phyloP scores from a whole-genome alignment of 2,797 vertebrate genomes.

The Aplochiton taeniatus region DNA sequence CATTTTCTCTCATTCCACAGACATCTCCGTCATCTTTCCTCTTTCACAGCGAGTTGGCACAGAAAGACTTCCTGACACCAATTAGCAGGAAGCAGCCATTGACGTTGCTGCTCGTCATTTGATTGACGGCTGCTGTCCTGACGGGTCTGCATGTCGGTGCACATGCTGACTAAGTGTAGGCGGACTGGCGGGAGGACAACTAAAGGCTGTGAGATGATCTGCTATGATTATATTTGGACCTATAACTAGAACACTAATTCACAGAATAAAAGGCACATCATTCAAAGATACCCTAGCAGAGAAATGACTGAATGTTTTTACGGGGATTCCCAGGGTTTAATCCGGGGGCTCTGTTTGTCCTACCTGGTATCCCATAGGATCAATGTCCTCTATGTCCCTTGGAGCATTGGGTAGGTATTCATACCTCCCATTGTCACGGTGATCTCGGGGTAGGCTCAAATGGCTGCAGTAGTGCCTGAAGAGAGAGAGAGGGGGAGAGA shows the following conservation, averaged over 20 bases:
- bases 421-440: slow-evolving; percentile 67
- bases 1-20: no score
- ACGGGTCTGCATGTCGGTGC: background rate
- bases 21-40: background rate
- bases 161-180: background rate
- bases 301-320: background rate
- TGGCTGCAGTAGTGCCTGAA: slow-evolving; percentile 72
- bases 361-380: slow-evolving; percentile 60
- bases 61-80: background rate
- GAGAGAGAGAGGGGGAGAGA: background rate
- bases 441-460: slow-evolving; percentile 72
- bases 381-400: slow-evolving; percentile 69
- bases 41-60: background rate
- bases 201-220: background rate
- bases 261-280: no score
- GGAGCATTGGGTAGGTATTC: slow-evolving; percentile 72
- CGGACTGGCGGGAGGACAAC: background rate
- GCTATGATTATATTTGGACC: no score
- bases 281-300: no score
- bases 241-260: no score
- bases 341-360: slow-evolving; percentile 2
- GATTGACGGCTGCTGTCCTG: background rate
- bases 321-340: background rate
- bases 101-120: background rate
- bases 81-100: background rate